Evolutionary conservation across 2,888 invertebrate genomes (phyloP), one percentile per base, ranked within the genome.

Genomic region (Arge pagana): DNA sequence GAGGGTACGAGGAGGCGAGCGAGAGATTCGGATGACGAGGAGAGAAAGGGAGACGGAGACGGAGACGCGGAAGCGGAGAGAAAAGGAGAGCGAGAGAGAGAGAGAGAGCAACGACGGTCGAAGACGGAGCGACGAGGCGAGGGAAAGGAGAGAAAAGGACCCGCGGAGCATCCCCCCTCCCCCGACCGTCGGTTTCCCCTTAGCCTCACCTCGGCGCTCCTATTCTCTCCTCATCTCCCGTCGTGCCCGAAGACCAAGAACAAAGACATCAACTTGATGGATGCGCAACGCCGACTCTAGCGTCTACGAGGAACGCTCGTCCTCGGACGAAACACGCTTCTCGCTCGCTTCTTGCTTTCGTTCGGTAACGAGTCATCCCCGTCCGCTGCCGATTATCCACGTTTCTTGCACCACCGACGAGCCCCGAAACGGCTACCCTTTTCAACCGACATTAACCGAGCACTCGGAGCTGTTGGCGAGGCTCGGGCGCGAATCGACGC

Each of bases 181-280:
- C 11, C 18, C 41, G 30, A n/a, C n/a, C 16, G 16, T 11, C 30
- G 18, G 10, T 19, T 35, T 24, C 19, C 30, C 43, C 23, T 4
- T 33, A 8, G 28, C 33, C 8, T 48, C 40, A 33, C 39, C 26
- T 33, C 33, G 31, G 37, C 50, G 49, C 42, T 48, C 24, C 53
- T 48, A 23, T 35, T 23, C 40, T 52, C 49, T 51, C 48, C 53
- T 54, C 53, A 35, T 50, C 50, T 51, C 56, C 54, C 63, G 57
- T 65, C 58, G 57, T 51, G 58, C 59, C 60, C 35, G 33, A 61
- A 58, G 63, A 60, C 64, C 64, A 64, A 71, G 72, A 75, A 73
- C 74, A 75, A 76, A 76, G 75, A 74, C 71, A 72, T 76, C 74
- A 73, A 71, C 52, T 68, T 72, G 71, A 73, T 71, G 62, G 67